phyloP scores from a whole-genome alignment of 2,888 invertebrate species.

The Athrips mouffetella region DNA sequence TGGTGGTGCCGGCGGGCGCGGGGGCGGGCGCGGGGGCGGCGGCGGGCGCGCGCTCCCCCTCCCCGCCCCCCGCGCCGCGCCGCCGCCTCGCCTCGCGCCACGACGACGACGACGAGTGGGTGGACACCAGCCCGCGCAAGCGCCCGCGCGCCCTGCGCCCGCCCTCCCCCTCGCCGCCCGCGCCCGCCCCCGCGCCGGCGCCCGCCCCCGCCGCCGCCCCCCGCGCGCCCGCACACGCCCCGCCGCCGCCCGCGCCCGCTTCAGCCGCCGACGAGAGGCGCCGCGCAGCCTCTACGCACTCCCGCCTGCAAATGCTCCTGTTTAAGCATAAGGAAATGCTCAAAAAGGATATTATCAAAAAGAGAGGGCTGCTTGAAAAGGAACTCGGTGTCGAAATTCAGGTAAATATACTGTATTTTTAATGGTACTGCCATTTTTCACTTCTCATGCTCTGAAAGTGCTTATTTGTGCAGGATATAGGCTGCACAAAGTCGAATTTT shows the following conservation, averaged over 20 bases:
- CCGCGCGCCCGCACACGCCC: slow-evolving; percentile 19
- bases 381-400: slow-evolving; percentile 94
- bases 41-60: slow-evolving; percentile 39
- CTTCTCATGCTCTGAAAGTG: too few relatives aligned
- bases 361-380: slow-evolving; percentile 91
- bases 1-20: slow-evolving; percentile 22
- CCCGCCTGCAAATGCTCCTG: slow-evolving; percentile 84
- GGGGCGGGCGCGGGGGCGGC: slow-evolving; percentile 22
- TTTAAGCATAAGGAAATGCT: slow-evolving; percentile 94
- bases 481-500: too few relatives aligned
- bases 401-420: slow-evolving; percentile 52
- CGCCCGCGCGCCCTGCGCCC: slow-evolving; percentile 34
- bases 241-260: slow-evolving; percentile 31
- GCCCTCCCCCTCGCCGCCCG: slow-evolving; percentile 33
- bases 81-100: slow-evolving; percentile 43
- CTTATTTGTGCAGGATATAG: too few relatives aligned
- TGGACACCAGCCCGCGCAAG: slow-evolving; percentile 60
- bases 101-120: slow-evolving; percentile 69
- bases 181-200: slow-evolving; percentile 36
- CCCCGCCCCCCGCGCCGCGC: slow-evolving; percentile 39
- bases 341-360: slow-evolving; percentile 95
- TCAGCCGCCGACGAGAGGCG: slow-evolving; percentile 66
- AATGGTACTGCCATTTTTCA: too few relatives aligned
- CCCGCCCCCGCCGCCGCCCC: slow-evolving; percentile 51
- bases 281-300: slow-evolving; percentile 75